Evolutionary conservation across 1,140 invertebrate genomes (phyloP), one percentile per base, ranked within the genome.

Genomic region (Lithobius niger): DNA sequence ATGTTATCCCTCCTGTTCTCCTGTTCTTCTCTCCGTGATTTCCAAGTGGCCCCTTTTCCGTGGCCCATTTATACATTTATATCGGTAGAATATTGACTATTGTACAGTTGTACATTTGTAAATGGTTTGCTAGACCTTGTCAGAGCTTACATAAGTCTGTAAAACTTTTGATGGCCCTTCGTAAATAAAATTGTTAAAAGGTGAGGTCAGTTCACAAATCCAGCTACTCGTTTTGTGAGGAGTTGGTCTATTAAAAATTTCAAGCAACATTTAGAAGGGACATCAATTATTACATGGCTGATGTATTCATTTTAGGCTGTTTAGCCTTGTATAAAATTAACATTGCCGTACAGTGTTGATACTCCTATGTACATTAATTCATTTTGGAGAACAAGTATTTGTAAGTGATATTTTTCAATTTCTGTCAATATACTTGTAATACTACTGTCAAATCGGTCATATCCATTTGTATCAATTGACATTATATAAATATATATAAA

Each of bases 391-490:
- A 21, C 27, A 21, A 53, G 52, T 53, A 53, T 53, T 53, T 53
- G 52, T 50, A 50, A 50, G 48, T 53, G 52, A 53, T 53, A 51
- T 53, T 53, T 53, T 53, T 53, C 6, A 50, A 53, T n/a, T 53
- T 51, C 25, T 53, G 40, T 53, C 28, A 40, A 43, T 40, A 53
- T 40, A 53, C 52, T 53, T 53, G 52, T 53, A 53, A 47, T 53
- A 43, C 52, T 53, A 19, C 40, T 53, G 52, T 53, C 27, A 53
- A 53, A 40, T 45, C 42, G 52, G 52, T 53, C 52, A 53, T 53
- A 53, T 53, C 52, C 52, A 53, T 53, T 53, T 53, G 52, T 53
- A 53, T 40, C 6, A 53, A 36, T 53, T 40, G 52, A 6, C 10
- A 43, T 10, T 52, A 36, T 52, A 52, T 52, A 52, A 40, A 27